Percentiles rank a stretch among this genome's conserved stretches.
Conservation (phyloP, 2,888 invertebrate species). For the Andrena camellia region DNA sequence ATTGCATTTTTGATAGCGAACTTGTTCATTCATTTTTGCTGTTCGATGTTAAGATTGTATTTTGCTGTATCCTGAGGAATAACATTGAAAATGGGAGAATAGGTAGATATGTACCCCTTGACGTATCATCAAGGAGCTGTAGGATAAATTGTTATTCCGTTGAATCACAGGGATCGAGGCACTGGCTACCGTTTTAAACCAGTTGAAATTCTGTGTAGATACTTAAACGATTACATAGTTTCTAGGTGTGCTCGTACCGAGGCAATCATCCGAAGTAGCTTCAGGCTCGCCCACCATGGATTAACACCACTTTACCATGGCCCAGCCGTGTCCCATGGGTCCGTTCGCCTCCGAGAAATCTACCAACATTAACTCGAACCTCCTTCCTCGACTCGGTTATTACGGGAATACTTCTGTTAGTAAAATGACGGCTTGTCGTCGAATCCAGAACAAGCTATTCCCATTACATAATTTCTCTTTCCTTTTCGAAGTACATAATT, state of each 20-base stretch:
- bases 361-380: not conserved
- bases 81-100: too few relatives aligned
- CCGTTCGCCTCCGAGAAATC: not conserved
- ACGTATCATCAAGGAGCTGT: not conserved
- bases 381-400: not conserved
- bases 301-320: conserved; percentile 42
- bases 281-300: conserved; percentile 35
- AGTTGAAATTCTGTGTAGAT: conserved; percentile 39
- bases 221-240: conserved; percentile 38
- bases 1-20: not conserved
- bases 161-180: conserved; percentile 17
- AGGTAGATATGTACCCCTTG: too few relatives aligned
- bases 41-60: not conserved
- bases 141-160: conserved; percentile 18
- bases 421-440: not conserved
- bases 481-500: too few relatives aligned
- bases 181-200: conserved; percentile 24
- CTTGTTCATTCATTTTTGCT: not conserved
- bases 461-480: too few relatives aligned
- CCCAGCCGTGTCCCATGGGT: not conserved
- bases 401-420: not conserved
- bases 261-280: conserved; percentile 56
- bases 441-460: not conserved
- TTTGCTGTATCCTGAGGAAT: too few relatives aligned
- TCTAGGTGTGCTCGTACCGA: conserved; percentile 36